These are phyloP conservation scores for Drosophila vallismaia DNA, from an alignment of 2,888 invertebrate genomes.

Conservation along the genomic window DNA sequence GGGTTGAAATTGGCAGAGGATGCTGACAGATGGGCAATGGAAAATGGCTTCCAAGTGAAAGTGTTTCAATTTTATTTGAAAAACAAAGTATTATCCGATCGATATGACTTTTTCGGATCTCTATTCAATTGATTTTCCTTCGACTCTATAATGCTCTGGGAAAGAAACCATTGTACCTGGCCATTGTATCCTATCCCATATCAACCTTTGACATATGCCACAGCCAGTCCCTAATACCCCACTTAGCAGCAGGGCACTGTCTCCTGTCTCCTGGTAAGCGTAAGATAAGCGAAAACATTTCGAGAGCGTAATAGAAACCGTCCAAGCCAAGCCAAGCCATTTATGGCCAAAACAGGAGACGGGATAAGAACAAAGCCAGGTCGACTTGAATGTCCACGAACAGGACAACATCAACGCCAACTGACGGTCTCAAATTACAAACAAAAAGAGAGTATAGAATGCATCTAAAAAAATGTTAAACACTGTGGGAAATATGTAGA, in stretches of 20 bases:
- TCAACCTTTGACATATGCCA: conserved; percentile 43
- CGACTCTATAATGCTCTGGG: not conserved
- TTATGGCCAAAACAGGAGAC: conserved; percentile 30
- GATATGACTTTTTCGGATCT: conserved; percentile 1
- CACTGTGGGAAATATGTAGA: conserved; percentile 13
- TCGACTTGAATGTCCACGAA: conserved; percentile 44
- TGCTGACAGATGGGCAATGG: conserved; percentile 43
- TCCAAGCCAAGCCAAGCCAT: conserved; percentile 10
- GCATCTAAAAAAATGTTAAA: conserved; percentile 15
- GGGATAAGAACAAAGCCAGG: conserved; percentile 45
- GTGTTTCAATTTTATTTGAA: conserved; percentile 8
- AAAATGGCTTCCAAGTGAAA: conserved; percentile 33
- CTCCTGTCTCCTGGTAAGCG: not conserved
- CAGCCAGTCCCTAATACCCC: conserved; percentile 29
- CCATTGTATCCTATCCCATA: conserved; percentile 22
- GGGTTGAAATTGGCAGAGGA: conserved; percentile 24
- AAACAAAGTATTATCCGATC: conserved; percentile 10
- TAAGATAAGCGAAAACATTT: conserved; percentile 61
- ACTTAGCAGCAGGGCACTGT: conserved; percentile 49
- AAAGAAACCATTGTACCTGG: conserved; percentile 11
- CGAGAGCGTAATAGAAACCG: conserved; percentile 67
- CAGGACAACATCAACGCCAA: conserved; percentile 50
- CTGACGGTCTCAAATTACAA: conserved; percentile 65
- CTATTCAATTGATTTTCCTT: conserved; percentile 1
- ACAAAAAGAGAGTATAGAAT: conserved; percentile 31